Evolutionary conservation across 2,888 invertebrate species (phyloP).

Genomic region (Agrotis segetum): DNA sequence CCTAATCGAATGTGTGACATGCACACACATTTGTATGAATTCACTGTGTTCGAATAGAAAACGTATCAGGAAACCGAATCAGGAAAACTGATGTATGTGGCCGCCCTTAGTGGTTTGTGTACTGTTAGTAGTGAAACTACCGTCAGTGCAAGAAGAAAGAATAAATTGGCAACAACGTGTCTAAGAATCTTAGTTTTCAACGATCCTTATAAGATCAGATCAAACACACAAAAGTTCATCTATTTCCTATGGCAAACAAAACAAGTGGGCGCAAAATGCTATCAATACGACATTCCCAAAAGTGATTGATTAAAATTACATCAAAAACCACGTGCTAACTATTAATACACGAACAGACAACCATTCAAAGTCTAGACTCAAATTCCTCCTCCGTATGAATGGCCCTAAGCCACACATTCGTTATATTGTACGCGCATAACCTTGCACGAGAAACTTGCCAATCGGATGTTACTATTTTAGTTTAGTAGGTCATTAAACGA

Average conservation of each 20-base stretch:
- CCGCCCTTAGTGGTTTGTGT: background rate
- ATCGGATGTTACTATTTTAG: constrained; percentile 82
- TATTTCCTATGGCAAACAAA: background rate
- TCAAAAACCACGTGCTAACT: constrained; percentile 38
- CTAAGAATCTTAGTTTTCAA: background rate
- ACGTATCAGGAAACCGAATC: no score
- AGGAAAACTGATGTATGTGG: no score
- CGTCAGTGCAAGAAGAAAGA: no score
- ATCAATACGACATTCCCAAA: constrained; percentile 25
- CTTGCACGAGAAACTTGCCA: constrained; percentile 78
- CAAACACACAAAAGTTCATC: constrained; percentile 6
- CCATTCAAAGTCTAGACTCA: constrained; percentile 44
- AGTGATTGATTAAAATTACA: constrained; percentile 35
- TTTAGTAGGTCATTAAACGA: constrained; percentile 85
- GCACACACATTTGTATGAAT: no score
- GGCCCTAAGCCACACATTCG: constrained; percentile 69
- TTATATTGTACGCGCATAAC: constrained; percentile 74
- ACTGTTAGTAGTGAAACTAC: no score
- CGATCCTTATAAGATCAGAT: background rate
- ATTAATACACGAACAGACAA: constrained; percentile 47
- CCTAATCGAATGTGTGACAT: no score
- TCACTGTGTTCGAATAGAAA: no score
- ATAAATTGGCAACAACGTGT: background rate
- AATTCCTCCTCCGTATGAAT: constrained; percentile 68
- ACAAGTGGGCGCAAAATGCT: constrained; percentile 1